phyloP scores from a whole-genome alignment of 35 echinoderm and acorn worm species.

The Nesometra sesokonis region DNA sequence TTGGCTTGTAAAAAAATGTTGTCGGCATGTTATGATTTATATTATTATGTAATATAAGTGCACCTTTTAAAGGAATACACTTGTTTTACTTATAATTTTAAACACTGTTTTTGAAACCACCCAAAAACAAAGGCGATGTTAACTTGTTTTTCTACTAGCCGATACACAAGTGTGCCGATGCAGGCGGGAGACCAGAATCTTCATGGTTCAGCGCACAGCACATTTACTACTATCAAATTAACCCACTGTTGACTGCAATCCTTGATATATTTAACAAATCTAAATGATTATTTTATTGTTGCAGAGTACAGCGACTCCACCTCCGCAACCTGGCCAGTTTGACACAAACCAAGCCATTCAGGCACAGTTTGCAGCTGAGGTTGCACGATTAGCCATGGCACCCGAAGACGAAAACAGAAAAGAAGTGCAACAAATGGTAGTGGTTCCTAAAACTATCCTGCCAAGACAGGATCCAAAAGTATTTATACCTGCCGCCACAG shows the following conservation, averaged over 20 bases:
- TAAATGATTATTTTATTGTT: constrained; percentile 3
- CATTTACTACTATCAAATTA: too few relatives aligned
- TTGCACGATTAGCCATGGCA: constrained; percentile 19
- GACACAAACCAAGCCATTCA: constrained; percentile 27
- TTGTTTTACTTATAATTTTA: too few relatives aligned
- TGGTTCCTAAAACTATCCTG: background rate
- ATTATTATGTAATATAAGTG: background rate
- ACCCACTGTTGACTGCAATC: too few relatives aligned
- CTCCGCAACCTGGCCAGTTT: background rate
- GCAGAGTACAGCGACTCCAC: constrained; percentile 10
- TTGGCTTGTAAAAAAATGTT: background rate
- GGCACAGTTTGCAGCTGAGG: constrained; percentile 40
- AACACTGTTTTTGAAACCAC: too few relatives aligned
- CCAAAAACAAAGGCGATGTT: too few relatives aligned
- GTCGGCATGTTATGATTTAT: background rate
- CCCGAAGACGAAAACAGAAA: background rate
- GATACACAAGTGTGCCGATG: too few relatives aligned
- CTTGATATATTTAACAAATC: background rate
- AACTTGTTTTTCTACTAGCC: too few relatives aligned
- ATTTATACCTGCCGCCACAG: constrained; percentile 4
- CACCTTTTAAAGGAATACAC: too few relatives aligned
- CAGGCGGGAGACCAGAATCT: too few relatives aligned
- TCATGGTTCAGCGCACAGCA: too few relatives aligned
- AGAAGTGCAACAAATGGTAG: background rate
- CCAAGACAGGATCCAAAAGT: constrained; percentile 9